A percentile compares a stretch with the other conserved stretches of the same genome.
phyloP scores from a whole-genome alignment of 2,797 vertebrate genomes.

The Pangasius djambal region DNA sequence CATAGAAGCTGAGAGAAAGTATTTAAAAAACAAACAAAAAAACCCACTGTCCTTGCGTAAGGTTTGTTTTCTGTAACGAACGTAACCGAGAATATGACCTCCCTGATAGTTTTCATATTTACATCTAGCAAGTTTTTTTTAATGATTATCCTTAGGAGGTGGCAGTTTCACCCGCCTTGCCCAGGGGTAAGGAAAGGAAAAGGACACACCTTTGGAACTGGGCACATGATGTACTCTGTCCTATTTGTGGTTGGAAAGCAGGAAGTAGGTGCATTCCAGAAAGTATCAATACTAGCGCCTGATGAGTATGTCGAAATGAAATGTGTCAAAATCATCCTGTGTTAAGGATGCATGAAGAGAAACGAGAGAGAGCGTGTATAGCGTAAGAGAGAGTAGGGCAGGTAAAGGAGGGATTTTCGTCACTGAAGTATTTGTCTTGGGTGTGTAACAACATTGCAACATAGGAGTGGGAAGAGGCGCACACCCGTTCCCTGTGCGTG shows the following conservation, averaged over 20 bases:
- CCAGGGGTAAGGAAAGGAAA: conserved; percentile 1
- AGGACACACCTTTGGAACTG: conserved; percentile 4
- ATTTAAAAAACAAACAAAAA: background rate
- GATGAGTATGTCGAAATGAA: background rate
- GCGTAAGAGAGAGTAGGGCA: background rate
- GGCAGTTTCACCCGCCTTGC: background rate
- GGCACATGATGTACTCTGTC: conserved; percentile 9
- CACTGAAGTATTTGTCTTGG: conserved; percentile 59
- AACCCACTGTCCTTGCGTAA: background rate
- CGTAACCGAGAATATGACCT: background rate
- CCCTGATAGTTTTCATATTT: background rate
- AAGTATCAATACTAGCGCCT: conserved; percentile 32
- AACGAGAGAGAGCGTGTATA: background rate
- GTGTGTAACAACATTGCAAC: conserved; percentile 58
- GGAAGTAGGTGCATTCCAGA: conserved; percentile 46
- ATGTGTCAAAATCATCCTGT: background rate
- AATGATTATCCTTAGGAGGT: background rate
- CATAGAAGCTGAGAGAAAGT: background rate
- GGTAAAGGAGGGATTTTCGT: conserved; percentile 27
- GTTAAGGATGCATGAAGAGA: background rate
- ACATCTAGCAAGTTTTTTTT: background rate
- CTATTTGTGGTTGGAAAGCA: conserved; percentile 26
- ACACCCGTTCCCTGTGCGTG: conserved; percentile 42
- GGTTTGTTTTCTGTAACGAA: background rate
- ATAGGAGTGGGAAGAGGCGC: conserved; percentile 47